Evolutionary conservation across 2,797 vertebrate genomes (phyloP), one percentile per base, ranked within the genome.

Genomic region (Furcifer pardalis): DNA sequence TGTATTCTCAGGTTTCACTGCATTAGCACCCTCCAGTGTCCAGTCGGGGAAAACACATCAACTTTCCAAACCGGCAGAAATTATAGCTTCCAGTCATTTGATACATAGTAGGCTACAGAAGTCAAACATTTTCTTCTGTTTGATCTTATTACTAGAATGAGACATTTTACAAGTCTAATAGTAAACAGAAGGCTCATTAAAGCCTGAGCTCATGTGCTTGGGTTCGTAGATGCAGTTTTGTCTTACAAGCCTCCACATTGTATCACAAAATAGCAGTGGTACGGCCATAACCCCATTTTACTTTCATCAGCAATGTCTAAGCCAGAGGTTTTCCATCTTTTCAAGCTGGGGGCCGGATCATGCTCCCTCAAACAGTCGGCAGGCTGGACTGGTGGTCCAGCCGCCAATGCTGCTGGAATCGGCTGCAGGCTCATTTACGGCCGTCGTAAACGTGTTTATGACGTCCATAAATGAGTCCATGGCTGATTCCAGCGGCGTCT

Each of bases 21-120:
- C 91, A 85, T 92, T 90, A 94, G 95, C 94, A 91, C 96, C 95
- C 95, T 94, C 96, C 91, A 94, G 95, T 87, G 96, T 90, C 90
- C 90, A 62, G 10, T 3, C 37, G n/a, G 2, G 7, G 88, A 90
- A 94, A 94, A 71, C 91, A 91, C 52, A 21, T 13, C 25, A 25
- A 23, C 63, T 13, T 4, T 66, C 60, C 68, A 82, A 72, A 32
- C 0, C 30, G 40, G 40, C 40, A 23, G 25, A n/a, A 68, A 82
- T 83, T 35, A 9, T 2, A 4, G 9, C 81, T 73, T 2, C 35
- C 74, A 82, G 79, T 89, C 21, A 1, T n/a, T n/a, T 42, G 52
- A 56, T 17, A 13, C 15, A 56, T 21, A 56, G 52, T 19, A 49
- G 66, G 52, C 27, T 40, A 66, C 3, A 12, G 32, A 52, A 27